Conservation (phyloP, 2,113 vertebrate species). For the Cebidichthys violaceus region DNA sequence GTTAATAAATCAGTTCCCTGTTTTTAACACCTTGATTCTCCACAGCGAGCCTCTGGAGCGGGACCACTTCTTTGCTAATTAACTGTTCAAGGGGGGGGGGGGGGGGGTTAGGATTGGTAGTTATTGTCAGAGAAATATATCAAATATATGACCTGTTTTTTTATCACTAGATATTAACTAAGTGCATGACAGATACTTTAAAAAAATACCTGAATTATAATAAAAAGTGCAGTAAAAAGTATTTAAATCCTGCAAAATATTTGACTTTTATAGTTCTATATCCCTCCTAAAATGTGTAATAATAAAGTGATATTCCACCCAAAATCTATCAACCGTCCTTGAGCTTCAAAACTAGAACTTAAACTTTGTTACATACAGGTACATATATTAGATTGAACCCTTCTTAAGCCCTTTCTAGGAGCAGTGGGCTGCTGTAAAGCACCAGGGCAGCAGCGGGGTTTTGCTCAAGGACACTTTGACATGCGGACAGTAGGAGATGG, state of each 20-base stretch:
- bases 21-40: slow-evolving; percentile 81
- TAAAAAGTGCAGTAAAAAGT: not conserved
- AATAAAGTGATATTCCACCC: not conserved
- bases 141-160: not conserved
- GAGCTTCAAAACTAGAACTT: not conserved
- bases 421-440: no score
- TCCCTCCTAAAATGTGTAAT: not conserved
- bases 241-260: not conserved
- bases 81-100: slow-evolving; percentile 20
- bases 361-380: no score
- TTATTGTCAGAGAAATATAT: no score
- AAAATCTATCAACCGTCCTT: not conserved
- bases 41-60: slow-evolving; percentile 28
- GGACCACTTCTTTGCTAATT: slow-evolving; percentile 60
- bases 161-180: not conserved
- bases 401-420: no score
- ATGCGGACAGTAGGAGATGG: no score
- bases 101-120: not conserved
- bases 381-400: no score
- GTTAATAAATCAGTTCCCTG: slow-evolving; percentile 82
- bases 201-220: not conserved
- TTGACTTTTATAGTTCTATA: not conserved
- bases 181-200: not conserved
- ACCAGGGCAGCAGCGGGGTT: no score
- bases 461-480: no score